phyloP scores from a whole-genome alignment of 2,888 invertebrate genomes.

The Tortricodes alternella region DNA sequence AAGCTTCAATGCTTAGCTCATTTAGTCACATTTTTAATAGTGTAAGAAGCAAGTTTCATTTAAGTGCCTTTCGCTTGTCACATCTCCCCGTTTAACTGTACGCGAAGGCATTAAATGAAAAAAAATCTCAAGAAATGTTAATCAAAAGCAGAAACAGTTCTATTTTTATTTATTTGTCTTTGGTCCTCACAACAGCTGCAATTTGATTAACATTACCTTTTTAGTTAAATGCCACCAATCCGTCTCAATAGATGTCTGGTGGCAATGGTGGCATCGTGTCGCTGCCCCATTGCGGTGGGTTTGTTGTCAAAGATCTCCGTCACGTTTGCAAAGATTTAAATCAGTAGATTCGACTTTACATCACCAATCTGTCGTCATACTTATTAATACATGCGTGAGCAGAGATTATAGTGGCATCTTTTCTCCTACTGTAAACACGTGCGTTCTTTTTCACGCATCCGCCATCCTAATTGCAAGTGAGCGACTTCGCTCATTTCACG shows the following conservation, averaged over 20 bases:
- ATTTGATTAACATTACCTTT: constrained; percentile 57
- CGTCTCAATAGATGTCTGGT: not conserved
- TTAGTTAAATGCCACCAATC: constrained; percentile 50
- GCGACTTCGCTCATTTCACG: no score
- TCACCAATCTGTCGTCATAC: no score
- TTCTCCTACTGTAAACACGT: no score
- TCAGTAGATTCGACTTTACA: no score
- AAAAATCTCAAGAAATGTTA: constrained; percentile 48
- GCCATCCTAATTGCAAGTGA: no score
- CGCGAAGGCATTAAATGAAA: constrained; percentile 55
- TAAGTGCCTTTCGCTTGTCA: constrained; percentile 48
- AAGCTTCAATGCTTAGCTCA: constrained; percentile 61
- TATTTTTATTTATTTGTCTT: constrained; percentile 30
- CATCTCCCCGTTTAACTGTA: constrained; percentile 18
- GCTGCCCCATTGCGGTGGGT: not conserved
- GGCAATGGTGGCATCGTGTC: not conserved
- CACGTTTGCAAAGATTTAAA: constrained; percentile 39
- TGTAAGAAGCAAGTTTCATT: constrained; percentile 49
- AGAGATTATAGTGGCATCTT: no score
- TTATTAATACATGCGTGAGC: no score
- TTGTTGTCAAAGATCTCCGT: constrained; percentile 66
- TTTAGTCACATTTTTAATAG: constrained; percentile 53
- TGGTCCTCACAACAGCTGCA: constrained; percentile 40
- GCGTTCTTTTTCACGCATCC: no score
- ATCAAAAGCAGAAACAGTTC: constrained; percentile 44